A percentile compares a stretch with the other conserved stretches of the same genome.
These are phyloP conservation scores for Macquaria ambigua DNA, from an alignment of 2,113 vertebrate species.

Conservation along the genomic window DNA sequence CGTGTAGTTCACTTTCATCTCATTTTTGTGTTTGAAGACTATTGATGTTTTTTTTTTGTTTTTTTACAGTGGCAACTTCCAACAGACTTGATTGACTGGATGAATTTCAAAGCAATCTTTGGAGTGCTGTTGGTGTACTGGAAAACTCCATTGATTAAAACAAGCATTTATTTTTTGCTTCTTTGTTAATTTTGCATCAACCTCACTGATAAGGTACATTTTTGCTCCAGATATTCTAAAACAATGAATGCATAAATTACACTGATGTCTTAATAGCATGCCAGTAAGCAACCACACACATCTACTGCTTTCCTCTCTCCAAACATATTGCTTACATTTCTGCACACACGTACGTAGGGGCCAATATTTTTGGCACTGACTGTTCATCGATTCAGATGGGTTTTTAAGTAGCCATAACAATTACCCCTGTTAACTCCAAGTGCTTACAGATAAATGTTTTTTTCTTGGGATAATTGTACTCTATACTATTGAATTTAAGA, in stretches of 20 bases:
- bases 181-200: slow-evolving; percentile 4
- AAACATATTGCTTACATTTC: background rate
- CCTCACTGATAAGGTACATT: background rate
- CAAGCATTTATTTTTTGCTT: background rate
- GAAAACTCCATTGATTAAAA: slow-evolving; percentile 12
- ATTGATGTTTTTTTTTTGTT: background rate
- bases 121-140: background rate
- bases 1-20: slow-evolving; percentile 72
- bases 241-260: background rate
- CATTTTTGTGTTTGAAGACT: slow-evolving; percentile 25
- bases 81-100: background rate
- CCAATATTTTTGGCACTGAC: background rate
- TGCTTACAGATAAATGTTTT: background rate
- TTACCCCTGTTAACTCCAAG: slow-evolving; percentile 5
- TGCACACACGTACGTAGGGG: background rate
- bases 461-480: background rate
- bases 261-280: background rate
- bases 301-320: background rate
- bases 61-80: background rate
- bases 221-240: slow-evolving; percentile 1
- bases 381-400: slow-evolving; percentile 16
- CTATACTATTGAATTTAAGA: background rate
- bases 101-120: slow-evolving; percentile 29
- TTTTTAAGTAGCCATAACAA: slow-evolving; percentile 18
- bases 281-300: background rate